Evolutionary conservation across 2,888 invertebrate species (phyloP), one percentile per base, ranked within the genome.

Genomic region (Brenthis daphne): DNA sequence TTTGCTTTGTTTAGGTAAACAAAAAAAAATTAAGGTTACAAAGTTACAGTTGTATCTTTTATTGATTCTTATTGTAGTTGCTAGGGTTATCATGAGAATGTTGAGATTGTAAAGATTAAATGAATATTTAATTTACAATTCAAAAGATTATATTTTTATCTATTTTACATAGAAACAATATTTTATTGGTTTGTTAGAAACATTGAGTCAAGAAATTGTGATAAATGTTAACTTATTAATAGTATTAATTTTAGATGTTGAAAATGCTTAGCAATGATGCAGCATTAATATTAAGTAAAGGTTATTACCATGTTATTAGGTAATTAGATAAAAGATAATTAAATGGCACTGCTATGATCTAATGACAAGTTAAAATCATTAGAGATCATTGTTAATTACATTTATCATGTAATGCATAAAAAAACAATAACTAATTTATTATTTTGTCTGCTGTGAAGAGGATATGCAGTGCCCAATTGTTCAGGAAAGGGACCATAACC

Each of bases 391-490:
- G 53, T 20, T 54, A 63, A 63, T 43, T 54, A 63, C 24, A 24
- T 54, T 20, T 54, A 37, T 63, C 37, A 24, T 4, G 8, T 53
- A 24, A 63, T 54, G 20, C 37, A 37, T 72, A 20, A 67, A 65
- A 16, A 58, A 68, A 63, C 53, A 58, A 60, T 37, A 65, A 76
- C 69, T 77, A 77, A 76, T 77, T 70, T 68, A 81, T 79, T 85
- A 76, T 86, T 88, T 88, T 88, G 85, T 87, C 79, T 79, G 80
- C 80, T 82, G 76, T 86, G 85, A 91, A 91, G 90, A 88, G 85
- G 88, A 88, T 84, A 92, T 91, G 92, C 90, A 91, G 91, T 90
- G 89, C 90, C 89, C 88, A 77, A 80, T 90, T 81, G 87, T 85
- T 82, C 84, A 85, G 87, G 88, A 87, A 85, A 89, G 84, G 83